Evolutionary conservation across 2,113 vertebrate genomes (phyloP).

Genomic region (Alexandromys fortis): DNA sequence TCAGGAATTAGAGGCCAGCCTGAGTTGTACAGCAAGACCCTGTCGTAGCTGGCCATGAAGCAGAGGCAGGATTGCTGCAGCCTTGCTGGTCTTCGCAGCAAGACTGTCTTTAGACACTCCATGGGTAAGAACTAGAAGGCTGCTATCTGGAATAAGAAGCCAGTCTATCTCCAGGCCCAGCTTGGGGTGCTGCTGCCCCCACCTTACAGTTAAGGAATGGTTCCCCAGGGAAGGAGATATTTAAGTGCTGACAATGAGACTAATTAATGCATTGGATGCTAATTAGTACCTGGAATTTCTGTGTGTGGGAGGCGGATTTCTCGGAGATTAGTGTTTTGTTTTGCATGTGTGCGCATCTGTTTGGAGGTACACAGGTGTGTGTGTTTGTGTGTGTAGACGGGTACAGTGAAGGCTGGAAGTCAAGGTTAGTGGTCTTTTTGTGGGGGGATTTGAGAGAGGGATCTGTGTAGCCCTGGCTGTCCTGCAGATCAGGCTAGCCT

Average conservation of each 20-base stretch:
- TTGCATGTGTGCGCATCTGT: neutral
- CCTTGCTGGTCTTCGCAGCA: neutral
- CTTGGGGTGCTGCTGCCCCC: neutral
- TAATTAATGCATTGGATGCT: slow-evolving; percentile 71
- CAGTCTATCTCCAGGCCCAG: neutral
- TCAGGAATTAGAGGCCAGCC: neutral
- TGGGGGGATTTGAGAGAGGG: neutral
- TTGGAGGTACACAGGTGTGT: neutral
- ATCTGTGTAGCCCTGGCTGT: neutral
- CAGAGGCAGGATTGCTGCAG: neutral
- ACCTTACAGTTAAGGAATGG: slow-evolving; percentile 39
- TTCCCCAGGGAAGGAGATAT: slow-evolving; percentile 46
- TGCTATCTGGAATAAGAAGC: neutral
- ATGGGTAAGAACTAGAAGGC: neutral
- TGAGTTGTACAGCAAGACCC: neutral
- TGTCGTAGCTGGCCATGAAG: neutral
- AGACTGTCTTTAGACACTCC: neutral
- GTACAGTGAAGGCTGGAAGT: neutral
- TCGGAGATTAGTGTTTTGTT: neutral
- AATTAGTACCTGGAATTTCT: slow-evolving; percentile 61
- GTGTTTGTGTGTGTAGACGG: neutral
- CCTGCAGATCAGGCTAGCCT: neutral
- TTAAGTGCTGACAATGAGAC: slow-evolving; percentile 66
- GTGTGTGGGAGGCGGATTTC: neutral
- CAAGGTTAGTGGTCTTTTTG: neutral